Conservation (phyloP, 2,113 vertebrate species). For the Ptilonorhynchus violaceus region DNA sequence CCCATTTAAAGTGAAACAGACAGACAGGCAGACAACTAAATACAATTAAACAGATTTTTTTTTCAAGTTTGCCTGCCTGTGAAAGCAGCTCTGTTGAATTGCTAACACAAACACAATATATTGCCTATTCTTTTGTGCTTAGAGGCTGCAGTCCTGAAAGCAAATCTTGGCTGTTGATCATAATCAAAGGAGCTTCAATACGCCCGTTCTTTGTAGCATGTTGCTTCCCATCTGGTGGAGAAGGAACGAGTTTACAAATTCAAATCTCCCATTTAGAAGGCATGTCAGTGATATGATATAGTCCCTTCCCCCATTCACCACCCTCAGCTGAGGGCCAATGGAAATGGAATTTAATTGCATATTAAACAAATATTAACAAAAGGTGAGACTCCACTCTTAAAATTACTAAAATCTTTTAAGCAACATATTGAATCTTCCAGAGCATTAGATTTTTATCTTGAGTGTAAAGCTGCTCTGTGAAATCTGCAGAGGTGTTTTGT, state of each 20-base stretch:
- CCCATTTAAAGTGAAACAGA: constrained; percentile 15
- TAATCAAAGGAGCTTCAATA: constrained; percentile 44
- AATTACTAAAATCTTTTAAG: constrained; percentile 50
- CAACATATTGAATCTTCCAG: constrained; percentile 46
- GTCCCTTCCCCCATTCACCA: background rate
- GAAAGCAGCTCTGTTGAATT: constrained; percentile 48
- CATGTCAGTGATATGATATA: background rate
- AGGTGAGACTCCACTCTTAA: constrained; percentile 50
- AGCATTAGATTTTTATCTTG: constrained; percentile 59
- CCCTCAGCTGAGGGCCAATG: background rate
- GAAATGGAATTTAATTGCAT: constrained; percentile 64
- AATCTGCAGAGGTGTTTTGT: constrained; percentile 25
- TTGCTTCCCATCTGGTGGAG: constrained; percentile 53
- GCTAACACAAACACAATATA: constrained; percentile 26
- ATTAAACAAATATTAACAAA: constrained; percentile 68
- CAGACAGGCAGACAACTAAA: constrained; percentile 23
- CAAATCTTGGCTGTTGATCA: constrained; percentile 52
- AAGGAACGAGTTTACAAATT: constrained; percentile 51
- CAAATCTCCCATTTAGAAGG: constrained; percentile 27
- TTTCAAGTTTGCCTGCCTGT: background rate
- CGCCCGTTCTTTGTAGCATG: constrained; percentile 15
- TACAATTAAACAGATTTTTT: constrained; percentile 33
- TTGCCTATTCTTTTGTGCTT: constrained; percentile 56
- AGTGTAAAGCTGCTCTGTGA: constrained; percentile 20
- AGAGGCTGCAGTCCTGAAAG: constrained; percentile 37